Base-by-base conservation (phyloP, 2,113 vertebrate genomes). In the Cebus imitator region DNA sequence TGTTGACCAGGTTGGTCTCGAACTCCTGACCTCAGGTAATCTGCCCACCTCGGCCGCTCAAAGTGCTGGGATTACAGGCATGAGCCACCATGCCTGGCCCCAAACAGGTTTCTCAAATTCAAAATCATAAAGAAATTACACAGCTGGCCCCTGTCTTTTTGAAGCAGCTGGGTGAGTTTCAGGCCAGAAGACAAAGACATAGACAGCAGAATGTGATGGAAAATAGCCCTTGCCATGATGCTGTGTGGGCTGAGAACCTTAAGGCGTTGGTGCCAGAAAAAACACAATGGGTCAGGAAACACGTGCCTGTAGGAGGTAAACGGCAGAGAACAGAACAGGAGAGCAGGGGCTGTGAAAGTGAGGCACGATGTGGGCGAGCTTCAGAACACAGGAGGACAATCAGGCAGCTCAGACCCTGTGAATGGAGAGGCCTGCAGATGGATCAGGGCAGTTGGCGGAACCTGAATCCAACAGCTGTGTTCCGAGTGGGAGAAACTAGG, bases 21-120 rank as follows among this genome's bases (percentile, higher is more conserved):
- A 64, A 64, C 12, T 30, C 61, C 30, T 64, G 61, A 64, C 2
- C 12, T 64, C 61, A 32, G 61, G 61, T 64, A 12, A 64, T 64
- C 61, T 0, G 2, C 27, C 61, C 61, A 64, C 12, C 61, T 64
- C 0, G 12, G 61, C 12, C 61, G 14, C 61, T 30, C 61, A 64
- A 64, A 64, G 27, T 30, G 61, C 61, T 64, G 61, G 61, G 61
- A 64, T 64, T 64, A 64, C 27, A 64, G 27, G 27, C 1, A 0
- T 32, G 12, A 64, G 61, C 27, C 12, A 30, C 12, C 2, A 0
- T 2, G 5, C 6, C 23, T 81, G 5, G 27, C 1, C 9, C 17
- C 4, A 40, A 40, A 81, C 45, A 32, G 0, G 37, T 11, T 75
- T 64, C 57, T 57, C 27, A 48, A 40, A 43, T 84, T 80, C 8